These are phyloP conservation scores for Lepeophtheirus nordmannii DNA, from an alignment of 2,888 invertebrate genomes.

Conservation along the genomic window DNA sequence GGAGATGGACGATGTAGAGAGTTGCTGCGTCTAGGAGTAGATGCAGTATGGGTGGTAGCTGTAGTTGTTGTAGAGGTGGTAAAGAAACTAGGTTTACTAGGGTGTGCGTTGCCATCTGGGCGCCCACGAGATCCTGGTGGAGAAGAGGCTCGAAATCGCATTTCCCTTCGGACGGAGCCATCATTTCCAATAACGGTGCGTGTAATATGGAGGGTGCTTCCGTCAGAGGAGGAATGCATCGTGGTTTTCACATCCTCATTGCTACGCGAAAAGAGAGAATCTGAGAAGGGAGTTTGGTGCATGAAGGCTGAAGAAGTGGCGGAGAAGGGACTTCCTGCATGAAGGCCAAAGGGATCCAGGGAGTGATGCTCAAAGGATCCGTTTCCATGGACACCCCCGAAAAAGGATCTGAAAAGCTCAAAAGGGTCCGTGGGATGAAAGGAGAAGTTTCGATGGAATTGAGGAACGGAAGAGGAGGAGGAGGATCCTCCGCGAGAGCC, in stretches of 20 bases:
- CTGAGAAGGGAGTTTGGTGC: not conserved
- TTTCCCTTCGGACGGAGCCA: slow-evolving; percentile 12
- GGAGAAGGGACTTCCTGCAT: not conserved
- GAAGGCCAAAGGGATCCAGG: not conserved
- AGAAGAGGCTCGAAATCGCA: slow-evolving; percentile 11
- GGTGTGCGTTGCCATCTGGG: not conserved
- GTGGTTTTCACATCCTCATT: not conserved
- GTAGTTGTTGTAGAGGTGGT: not conserved
- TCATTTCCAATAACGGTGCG: slow-evolving; percentile 10
- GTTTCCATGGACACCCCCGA: slow-evolving; percentile 45
- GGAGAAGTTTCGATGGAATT: slow-evolving; percentile 88
- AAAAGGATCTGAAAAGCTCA: slow-evolving; percentile 79
- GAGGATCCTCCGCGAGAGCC: slow-evolving; percentile 33
- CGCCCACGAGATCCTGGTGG: too few relatives aligned
- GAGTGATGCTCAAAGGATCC: too few relatives aligned
- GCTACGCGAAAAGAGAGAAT: slow-evolving; percentile 7
- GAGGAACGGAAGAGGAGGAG: slow-evolving; percentile 49
- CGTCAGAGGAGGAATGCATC: not conserved
- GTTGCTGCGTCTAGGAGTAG: too few relatives aligned
- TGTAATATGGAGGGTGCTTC: slow-evolving; percentile 12
- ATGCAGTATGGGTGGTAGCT: not conserved
- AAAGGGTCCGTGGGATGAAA: slow-evolving; percentile 90
- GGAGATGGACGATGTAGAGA: slow-evolving; percentile 1
- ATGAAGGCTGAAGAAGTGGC: not conserved
- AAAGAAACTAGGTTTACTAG: not conserved